Conservation (phyloP, 2,797 vertebrate species). For the Enteromius mattozi region DNA sequence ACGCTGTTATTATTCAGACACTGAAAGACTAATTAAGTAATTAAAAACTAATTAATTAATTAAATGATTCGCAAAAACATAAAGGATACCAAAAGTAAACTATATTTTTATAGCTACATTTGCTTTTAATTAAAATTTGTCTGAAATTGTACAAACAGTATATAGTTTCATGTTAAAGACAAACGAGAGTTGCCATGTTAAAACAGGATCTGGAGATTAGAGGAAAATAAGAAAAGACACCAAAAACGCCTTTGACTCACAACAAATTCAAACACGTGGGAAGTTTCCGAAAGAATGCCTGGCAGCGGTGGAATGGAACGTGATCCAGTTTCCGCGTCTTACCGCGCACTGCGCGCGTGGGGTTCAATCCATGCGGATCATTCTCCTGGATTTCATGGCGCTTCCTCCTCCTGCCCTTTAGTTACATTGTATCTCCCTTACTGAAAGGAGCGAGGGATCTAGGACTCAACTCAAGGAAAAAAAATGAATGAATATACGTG, state of each 20-base stretch:
- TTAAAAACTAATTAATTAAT: background rate
- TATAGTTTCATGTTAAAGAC: background rate
- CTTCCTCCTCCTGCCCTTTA: conserved; percentile 74
- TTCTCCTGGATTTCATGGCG: conserved; percentile 74
- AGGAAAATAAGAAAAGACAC: background rate
- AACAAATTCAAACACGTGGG: background rate
- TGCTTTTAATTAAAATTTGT: background rate
- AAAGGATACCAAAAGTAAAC: background rate
- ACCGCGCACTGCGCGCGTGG: conserved; percentile 32
- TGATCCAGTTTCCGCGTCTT: conserved; percentile 77
- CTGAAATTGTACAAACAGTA: background rate
- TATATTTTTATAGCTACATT: background rate
- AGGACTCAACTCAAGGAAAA: conserved; percentile 65
- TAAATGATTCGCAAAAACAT: background rate
- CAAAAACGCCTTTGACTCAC: background rate
- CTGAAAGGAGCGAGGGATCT: conserved; percentile 69
- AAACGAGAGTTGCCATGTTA: background rate
- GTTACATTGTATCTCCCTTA: conserved; percentile 83
- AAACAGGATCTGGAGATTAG: background rate
- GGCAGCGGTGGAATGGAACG: conserved; percentile 24
- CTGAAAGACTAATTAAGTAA: background rate
- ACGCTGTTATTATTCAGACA: background rate
- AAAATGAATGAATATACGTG: conserved; percentile 78
- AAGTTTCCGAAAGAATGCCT: background rate
- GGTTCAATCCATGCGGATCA: conserved; percentile 73